Evolutionary conservation across 2,797 vertebrate species (phyloP), one percentile per base, ranked within the genome.

Genomic region (Esox lucius): DNA sequence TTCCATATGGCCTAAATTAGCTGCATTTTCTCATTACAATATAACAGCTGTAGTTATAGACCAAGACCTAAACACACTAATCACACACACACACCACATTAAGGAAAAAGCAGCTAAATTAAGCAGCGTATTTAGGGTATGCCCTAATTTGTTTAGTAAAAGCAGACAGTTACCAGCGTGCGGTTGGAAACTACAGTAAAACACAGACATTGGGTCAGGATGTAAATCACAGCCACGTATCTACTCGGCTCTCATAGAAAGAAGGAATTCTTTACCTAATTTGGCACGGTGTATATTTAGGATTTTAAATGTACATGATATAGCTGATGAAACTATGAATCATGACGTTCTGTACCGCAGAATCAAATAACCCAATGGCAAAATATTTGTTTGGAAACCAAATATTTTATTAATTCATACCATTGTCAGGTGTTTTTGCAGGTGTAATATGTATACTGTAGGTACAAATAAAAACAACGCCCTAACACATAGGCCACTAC

Each of bases 341-440:
- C 53, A 22, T 9, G 4, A 53, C 24, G 26, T 78, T 65, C 39
- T 80, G 80, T 81, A 74, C 70, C 33, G 5, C 5, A 33, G 33
- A 64, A 72, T 86, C 79, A 89, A 91, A 89, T 85, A 87, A 91
- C 53, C 80, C 90, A 87, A 64, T 73, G 80, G 87, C 78, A 78
- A 84, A n/a, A 84, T 80, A 75, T 73, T 73, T 80, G 83, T 87
- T 89, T 88, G 81, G 88, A 87, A 90, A 72, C 85, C 80, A 83
- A 80, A 90, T 46, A 56, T 92, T 46, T 92, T 92, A 92, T 92
- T 92, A 78, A 90, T 85, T 66, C 69, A 85, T 90, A 90, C 78
- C 80, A 73, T 89, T 87, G 84, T 79, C 86, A 86, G 81, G 87
- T 84, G 77, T 70, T 85, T 74, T 73, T 85, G 80, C 83, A 77